Base-by-base conservation (phyloP, 2,113 vertebrate genomes). In the Chaetorhynchus papuensis region DNA sequence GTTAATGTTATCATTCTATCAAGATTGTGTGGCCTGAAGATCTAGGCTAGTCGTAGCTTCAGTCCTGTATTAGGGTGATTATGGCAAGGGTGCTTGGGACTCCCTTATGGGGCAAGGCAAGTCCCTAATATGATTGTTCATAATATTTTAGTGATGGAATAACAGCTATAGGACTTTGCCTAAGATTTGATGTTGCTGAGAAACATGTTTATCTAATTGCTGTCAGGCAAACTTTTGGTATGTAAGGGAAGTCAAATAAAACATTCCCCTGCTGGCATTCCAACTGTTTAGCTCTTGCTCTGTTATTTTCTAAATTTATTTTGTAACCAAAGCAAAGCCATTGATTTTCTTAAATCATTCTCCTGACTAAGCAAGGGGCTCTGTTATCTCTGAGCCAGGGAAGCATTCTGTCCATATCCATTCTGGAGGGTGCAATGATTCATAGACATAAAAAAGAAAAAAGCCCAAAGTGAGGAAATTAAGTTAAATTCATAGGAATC, bases 311-410 rank as follows among this genome's bases (percentile, higher is more conserved):
- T 44, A 66, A 84, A 88, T 83, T 47, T 82, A 70, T 90, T 91
- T 97, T 93, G n/a, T 74, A 94, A 85, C 59, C 41, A 72, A 93
- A 97, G 80, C 52, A 90, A 92, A 91, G 44, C 31, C 83, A 94
- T 83, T 91, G 92, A 94, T 97, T 96, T 79, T 78, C 94, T 83
- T 83, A 93, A 92, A 92, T 93, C 14, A 92, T 93, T 92, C 95
- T 96, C 89, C 94, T 96, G 92, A 87, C 91, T 96, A 90, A 96
- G 93, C 75, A 91, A 95, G 75, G 75, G 75, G 21, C 16, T 92
- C 54, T 87, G 91, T 96, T 97, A 95, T 93, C 94, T 97, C 89
- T 77, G 95, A 94, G 92, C 94, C 87, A 97, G 87, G 35, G 89
- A 97, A 92, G 85, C 59, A 92, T 93, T 94, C 74, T 65, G 57